Evolutionary conservation across 2,888 invertebrate genomes (phyloP).

Genomic region (Polydrusus cervinus): DNA sequence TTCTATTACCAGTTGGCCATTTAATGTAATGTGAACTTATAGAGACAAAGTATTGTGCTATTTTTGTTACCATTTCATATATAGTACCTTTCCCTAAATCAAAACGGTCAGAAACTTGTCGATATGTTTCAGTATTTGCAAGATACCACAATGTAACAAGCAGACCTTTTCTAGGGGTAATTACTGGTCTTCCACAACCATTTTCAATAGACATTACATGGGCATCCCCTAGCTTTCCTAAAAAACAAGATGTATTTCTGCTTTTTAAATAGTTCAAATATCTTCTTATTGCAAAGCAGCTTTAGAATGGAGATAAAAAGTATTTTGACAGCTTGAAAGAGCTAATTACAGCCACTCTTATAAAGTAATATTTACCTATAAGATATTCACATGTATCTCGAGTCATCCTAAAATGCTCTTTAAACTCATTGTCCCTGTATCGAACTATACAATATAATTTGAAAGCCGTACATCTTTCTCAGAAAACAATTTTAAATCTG

Average conservation of each 20-base stretch:
- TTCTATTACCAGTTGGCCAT: slow-evolving; percentile 20
- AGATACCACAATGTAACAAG: slow-evolving; percentile 26
- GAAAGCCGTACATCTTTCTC: background rate
- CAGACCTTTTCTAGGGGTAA: slow-evolving; percentile 9
- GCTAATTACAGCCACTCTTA: too few relatives aligned
- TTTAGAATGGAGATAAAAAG: background rate
- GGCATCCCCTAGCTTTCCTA: background rate
- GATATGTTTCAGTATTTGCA: slow-evolving; percentile 24
- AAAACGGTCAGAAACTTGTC: slow-evolving; percentile 29
- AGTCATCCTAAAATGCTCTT: background rate
- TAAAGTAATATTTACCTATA: background rate
- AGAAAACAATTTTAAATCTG: background rate
- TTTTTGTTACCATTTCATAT: background rate
- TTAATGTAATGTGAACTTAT: slow-evolving; percentile 17
- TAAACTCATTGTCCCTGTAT: slow-evolving; percentile 2
- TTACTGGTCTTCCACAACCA: slow-evolving; percentile 1
- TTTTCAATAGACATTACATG: background rate
- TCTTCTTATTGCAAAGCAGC: background rate
- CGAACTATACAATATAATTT: background rate
- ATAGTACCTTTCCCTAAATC: background rate
- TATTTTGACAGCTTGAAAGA: background rate
- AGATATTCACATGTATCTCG: slow-evolving; percentile 2
- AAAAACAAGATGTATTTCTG: background rate
- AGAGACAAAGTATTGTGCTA: background rate
- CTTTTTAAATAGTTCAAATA: background rate